A percentile compares a stretch with the other conserved stretches of the same genome.
Evolutionary conservation across 1,140 invertebrate species (phyloP).

Genomic region (Heliconius hermathena): DNA sequence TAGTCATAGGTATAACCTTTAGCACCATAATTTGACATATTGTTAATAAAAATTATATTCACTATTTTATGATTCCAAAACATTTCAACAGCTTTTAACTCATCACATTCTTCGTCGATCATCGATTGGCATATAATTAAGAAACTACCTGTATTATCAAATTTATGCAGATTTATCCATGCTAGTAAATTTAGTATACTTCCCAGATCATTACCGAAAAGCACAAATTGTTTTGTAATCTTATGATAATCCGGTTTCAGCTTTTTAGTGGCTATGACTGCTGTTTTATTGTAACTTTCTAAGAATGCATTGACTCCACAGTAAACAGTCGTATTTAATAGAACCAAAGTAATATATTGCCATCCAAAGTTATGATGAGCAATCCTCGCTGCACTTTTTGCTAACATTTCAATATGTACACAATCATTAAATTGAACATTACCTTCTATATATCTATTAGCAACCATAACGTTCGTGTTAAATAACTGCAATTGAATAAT

Average conservation of each 20-base stretch:
- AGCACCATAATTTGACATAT: conserved; percentile 14
- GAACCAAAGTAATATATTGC: conserved; percentile 57
- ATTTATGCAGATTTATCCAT: conserved; percentile 46
- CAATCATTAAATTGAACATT: conserved; percentile 36
- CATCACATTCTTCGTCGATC: conserved; percentile 45
- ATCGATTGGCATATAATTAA: conserved; percentile 59
- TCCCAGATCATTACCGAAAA: conserved; percentile 51
- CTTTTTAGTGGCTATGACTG: conserved; percentile 44
- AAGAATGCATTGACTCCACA: conserved; percentile 53
- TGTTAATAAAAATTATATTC: conserved; percentile 58
- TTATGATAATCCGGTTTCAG: conserved; percentile 41
- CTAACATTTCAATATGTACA: conserved; percentile 44
- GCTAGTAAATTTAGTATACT: conserved; percentile 47
- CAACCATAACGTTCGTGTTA: conserved; percentile 46
- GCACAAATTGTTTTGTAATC: conserved; percentile 51
- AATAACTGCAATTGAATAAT: conserved; percentile 37
- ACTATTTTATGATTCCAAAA: conserved; percentile 61
- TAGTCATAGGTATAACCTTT: conserved; percentile 53
- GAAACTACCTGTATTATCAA: conserved; percentile 59
- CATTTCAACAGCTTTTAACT: conserved; percentile 45
- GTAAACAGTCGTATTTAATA: conserved; percentile 53
- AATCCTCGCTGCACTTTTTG: conserved; percentile 57
- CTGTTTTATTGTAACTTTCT: conserved; percentile 48
- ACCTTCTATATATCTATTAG: conserved; percentile 23
- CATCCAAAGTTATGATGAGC: conserved; percentile 62